These are phyloP conservation scores for Drosophila multiciliata DNA, from an alignment of 2,888 invertebrate genomes.

Conservation along the genomic window DNA sequence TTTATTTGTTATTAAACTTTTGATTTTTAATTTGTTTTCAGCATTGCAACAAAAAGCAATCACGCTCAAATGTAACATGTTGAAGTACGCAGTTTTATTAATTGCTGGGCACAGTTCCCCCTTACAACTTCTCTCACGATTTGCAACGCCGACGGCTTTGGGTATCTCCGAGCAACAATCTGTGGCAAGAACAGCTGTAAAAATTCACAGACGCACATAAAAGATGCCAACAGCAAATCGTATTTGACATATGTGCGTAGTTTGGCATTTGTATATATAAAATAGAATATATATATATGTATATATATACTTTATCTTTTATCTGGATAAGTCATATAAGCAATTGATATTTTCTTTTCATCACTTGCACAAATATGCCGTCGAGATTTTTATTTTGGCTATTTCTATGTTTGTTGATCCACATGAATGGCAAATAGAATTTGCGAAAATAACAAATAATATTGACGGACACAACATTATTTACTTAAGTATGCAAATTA, in stretches of 20 bases:
- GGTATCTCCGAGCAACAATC: conserved; percentile 15
- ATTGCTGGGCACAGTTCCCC: conserved; percentile 15
- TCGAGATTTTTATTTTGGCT: conserved; percentile 27
- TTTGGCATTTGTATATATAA: conserved; percentile 28
- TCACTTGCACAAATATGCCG: conserved; percentile 68
- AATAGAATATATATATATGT: neutral
- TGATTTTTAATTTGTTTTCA: conserved; percentile 6
- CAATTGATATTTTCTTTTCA: conserved; percentile 57
- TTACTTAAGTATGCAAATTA: conserved; percentile 1
- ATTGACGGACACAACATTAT: conserved; percentile 29
- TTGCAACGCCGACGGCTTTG: conserved; percentile 1
- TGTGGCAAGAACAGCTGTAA: conserved; percentile 60
- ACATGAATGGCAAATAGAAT: conserved; percentile 5
- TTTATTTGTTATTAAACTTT: conserved; percentile 12
- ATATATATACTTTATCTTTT: conserved; percentile 22
- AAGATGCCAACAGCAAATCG: conserved; percentile 48
- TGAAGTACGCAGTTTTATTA: conserved; percentile 41
- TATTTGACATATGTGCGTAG: conserved; percentile 32
- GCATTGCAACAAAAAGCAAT: neutral
- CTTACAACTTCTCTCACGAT: neutral
- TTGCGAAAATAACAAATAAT: conserved; percentile 21
- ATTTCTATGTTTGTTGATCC: conserved; percentile 28
- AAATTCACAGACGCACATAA: conserved; percentile 53
- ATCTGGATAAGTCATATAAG: conserved; percentile 42
- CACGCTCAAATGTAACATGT: conserved; percentile 14